phyloP scores from a whole-genome alignment of 2,113 vertebrate genomes.

The Psophia crepitans region DNA sequence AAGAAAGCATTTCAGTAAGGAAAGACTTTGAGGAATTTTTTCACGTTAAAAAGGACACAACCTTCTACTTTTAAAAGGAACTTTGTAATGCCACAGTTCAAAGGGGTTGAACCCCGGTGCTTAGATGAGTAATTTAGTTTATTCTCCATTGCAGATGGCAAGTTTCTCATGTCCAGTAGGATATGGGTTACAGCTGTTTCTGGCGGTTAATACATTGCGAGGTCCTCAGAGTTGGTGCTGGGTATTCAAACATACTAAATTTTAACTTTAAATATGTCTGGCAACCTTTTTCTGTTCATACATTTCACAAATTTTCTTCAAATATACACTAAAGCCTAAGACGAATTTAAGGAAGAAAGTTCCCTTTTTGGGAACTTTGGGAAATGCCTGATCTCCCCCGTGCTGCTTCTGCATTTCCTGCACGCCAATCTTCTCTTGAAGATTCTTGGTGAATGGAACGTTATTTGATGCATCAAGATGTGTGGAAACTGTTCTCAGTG shows the following conservation, averaged over 20 bases:
- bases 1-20: neutral
- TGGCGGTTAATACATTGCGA: neutral
- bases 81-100: neutral
- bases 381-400: neutral
- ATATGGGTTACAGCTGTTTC: neutral
- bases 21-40: neutral
- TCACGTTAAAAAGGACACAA: neutral
- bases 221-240: neutral
- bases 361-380: neutral
- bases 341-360: neutral
- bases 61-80: neutral
- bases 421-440: neutral
- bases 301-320: neutral
- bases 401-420: neutral
- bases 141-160: neutral
- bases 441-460: neutral
- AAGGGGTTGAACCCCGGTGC: neutral
- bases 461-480: neutral
- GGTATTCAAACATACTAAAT: neutral
- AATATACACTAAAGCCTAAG: neutral
- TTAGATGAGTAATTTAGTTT: neutral
- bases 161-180: neutral
- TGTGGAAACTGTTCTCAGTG: neutral
- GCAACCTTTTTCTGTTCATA: neutral
- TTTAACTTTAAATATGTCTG: neutral